Evolutionary conservation across 2,888 invertebrate species (phyloP).

Genomic region (Acanthacorydalis orientalis): DNA sequence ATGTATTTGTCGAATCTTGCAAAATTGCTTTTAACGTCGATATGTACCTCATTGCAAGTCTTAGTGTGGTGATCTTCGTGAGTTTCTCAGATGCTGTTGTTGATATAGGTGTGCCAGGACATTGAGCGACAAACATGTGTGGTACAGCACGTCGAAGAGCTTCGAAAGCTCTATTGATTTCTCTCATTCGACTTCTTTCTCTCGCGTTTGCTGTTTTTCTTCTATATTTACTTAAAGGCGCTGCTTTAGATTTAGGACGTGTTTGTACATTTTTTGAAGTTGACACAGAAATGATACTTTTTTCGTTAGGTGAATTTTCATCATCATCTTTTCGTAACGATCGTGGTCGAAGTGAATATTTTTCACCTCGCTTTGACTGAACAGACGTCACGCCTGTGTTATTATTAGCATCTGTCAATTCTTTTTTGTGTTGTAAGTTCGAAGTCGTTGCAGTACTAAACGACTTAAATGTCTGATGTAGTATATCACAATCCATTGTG

Average conservation of each 20-base stretch:
- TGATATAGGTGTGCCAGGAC: conserved; percentile 22
- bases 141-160: conserved; percentile 63
- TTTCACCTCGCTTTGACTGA: conserved; percentile 26
- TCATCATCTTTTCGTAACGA: conserved; percentile 40
- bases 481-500: too few species aligned
- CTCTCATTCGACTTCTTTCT: conserved; percentile 73
- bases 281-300: conserved; percentile 12
- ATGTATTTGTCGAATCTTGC: conserved; percentile 21
- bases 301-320: neutral
- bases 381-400: neutral
- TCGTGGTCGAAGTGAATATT: conserved; percentile 50
- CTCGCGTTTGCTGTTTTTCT: conserved; percentile 81
- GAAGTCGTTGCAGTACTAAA: too few species aligned
- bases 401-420: neutral
- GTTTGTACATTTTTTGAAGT: conserved; percentile 5
- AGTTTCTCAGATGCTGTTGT: conserved; percentile 54
- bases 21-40: conserved; percentile 53
- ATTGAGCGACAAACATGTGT: conserved; percentile 28
- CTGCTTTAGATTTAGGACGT: conserved; percentile 41
- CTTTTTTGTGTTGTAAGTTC: too few species aligned
- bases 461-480: too few species aligned
- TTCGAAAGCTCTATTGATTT: conserved; percentile 82
- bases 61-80: conserved; percentile 77
- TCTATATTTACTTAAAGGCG: conserved; percentile 73
- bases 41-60: conserved; percentile 79